Percentiles rank a stretch among this genome's conserved stretches.
These are phyloP conservation scores for Ennomos fuscantarius DNA, from an alignment of 2,888 invertebrate genomes.

Conservation along the genomic window DNA sequence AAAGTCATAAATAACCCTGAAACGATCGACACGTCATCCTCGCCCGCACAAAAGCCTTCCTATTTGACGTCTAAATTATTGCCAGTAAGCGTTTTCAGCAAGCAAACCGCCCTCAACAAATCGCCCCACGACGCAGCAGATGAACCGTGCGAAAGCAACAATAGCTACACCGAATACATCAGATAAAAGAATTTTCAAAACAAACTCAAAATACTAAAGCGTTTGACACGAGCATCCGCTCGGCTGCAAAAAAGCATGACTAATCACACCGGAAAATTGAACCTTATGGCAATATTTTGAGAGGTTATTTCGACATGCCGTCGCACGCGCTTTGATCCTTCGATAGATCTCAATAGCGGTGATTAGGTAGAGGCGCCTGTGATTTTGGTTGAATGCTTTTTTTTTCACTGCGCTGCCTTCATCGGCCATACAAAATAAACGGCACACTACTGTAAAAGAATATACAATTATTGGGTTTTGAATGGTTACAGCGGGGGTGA, in stretches of 20 bases:
- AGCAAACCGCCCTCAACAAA: slow-evolving; percentile 73
- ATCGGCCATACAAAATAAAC: slow-evolving; percentile 79
- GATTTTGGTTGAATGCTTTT: slow-evolving; percentile 83
- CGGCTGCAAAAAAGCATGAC: slow-evolving; percentile 76
- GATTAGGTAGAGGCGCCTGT: slow-evolving; percentile 83
- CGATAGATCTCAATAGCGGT: slow-evolving; percentile 85
- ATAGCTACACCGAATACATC: slow-evolving; percentile 81
- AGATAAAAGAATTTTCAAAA: slow-evolving; percentile 86
- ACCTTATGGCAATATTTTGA: slow-evolving; percentile 76
- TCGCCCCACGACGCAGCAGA: slow-evolving; percentile 71
- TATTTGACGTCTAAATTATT: slow-evolving; percentile 86
- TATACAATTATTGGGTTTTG: slow-evolving; percentile 85
- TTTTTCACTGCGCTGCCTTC: slow-evolving; percentile 72
- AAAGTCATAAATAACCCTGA: slow-evolving; percentile 82
- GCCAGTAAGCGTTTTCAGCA: slow-evolving; percentile 74
- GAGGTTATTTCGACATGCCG: slow-evolving; percentile 69
- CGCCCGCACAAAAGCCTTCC: slow-evolving; percentile 65
- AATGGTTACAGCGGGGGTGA: slow-evolving; percentile 84
- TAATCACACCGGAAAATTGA: slow-evolving; percentile 64
- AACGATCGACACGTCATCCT: slow-evolving; percentile 74
- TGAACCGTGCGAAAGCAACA: slow-evolving; percentile 71
- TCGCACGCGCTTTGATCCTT: slow-evolving; percentile 77
- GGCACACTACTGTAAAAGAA: slow-evolving; percentile 85
- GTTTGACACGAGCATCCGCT: slow-evolving; percentile 86
- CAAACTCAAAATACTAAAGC: slow-evolving; percentile 85